These are phyloP conservation scores for Sinhomidia bicolor DNA, from an alignment of 2,888 invertebrate genomes.

Conservation along the genomic window DNA sequence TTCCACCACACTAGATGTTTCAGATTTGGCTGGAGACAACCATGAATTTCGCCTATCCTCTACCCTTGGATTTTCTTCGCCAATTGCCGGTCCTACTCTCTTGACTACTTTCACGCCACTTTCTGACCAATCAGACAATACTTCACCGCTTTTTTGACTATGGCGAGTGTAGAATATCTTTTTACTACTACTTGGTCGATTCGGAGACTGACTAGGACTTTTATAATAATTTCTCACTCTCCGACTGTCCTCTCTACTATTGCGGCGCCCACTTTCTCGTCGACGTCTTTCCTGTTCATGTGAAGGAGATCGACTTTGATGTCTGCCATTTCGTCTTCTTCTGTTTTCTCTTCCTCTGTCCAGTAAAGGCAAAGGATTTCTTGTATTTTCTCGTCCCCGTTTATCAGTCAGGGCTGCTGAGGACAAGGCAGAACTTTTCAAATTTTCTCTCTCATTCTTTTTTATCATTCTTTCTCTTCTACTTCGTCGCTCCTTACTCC, in stretches of 20 bases:
- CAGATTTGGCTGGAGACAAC: background rate
- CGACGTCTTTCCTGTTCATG: background rate
- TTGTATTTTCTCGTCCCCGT: background rate
- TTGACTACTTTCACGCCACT: background rate
- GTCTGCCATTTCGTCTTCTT: background rate
- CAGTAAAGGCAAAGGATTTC: background rate
- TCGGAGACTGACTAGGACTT: too few species aligned
- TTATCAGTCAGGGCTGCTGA: background rate
- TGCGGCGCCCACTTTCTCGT: background rate
- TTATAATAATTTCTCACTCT: too few species aligned
- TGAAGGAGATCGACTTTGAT: background rate
- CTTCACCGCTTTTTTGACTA: too few species aligned
- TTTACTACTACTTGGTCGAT: too few species aligned
- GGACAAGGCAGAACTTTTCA: background rate
- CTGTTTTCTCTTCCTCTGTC: background rate
- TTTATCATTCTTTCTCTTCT: slow-evolving; percentile 32
- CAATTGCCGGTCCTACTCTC: background rate
- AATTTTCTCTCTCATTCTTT: background rate
- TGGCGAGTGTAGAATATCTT: too few species aligned
- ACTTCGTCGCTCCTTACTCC: slow-evolving; percentile 21
- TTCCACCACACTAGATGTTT: background rate
- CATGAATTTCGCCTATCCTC: background rate
- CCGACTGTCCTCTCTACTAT: too few species aligned
- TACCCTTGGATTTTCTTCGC: background rate
- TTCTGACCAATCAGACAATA: too few species aligned